Evolutionary conservation across 2,797 vertebrate species (phyloP), one percentile per base, ranked within the genome.

Genomic region (Sciurus carolinensis): DNA sequence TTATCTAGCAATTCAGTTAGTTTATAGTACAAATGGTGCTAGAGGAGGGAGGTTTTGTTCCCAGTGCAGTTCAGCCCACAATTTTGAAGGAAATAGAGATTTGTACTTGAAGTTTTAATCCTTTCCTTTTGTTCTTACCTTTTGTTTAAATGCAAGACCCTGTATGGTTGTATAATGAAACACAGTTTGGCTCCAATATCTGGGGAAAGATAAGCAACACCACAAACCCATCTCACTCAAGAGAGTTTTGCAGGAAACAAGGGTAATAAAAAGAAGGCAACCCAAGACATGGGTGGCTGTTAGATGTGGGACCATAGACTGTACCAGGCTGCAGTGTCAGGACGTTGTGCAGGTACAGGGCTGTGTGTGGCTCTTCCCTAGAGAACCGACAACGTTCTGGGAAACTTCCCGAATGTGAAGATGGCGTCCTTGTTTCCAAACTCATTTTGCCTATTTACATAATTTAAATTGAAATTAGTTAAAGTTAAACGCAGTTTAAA

Each of bases 371-470:
- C 24, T 83, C 24, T 52, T 82, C 36, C 36, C 30, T 82, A 47
- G 81, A 71, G 30, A 88, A 42, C 5, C 30, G 15, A 54, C 17
- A 3, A 7, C 20, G 57, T 57, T 69, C 52, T 52, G n/a, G 82
- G 76, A 79, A 96, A 36, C 5, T 77, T 76, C 77, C 24, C 50
- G 33, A 82, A 83, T 17, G 11, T 28, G 24, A 64, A n/a, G 30
- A 72, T 24, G 28, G 17, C 42, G 10, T 39, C 72, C 54, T 94
- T 66, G 28, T 79, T 88, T 91, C 72, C 77, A 87, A 89, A 64
- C 36, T 66, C 18, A 44, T 10, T 57, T 84, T 91, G 18, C 33
- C 1, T 36, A 64, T 57, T 72, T 71, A 71, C 52, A 22, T 76
- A n/a, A 73, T 66, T 76, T 66, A 17, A 71, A 77, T 36, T 77